Conservation (phyloP, 2,797 vertebrate genomes). For the Melanotaenia nigrans region DNA sequence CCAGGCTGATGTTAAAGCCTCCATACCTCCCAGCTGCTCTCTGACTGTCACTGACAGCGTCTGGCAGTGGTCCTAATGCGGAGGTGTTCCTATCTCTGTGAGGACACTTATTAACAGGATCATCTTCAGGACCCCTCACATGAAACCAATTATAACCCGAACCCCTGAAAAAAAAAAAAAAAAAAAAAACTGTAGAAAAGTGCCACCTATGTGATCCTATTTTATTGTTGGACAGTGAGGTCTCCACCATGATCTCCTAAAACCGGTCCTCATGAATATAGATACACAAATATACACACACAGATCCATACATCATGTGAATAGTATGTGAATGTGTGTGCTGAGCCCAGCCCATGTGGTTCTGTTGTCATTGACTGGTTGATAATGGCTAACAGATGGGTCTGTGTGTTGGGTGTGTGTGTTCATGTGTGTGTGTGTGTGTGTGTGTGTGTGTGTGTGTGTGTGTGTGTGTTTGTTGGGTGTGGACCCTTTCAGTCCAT, state of each 20-base stretch:
- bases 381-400: conserved; percentile 71
- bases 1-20: conserved; percentile 12
- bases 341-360: conserved; percentile 64
- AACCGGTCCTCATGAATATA: neutral
- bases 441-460: conserved; percentile 14
- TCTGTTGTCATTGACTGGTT: conserved; percentile 63
- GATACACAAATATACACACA: conserved; percentile 5
- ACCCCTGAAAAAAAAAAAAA: neutral
- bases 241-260: neutral
- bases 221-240: neutral
- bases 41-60: neutral
- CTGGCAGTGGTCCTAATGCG: neutral
- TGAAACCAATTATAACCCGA: neutral
- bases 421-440: neutral
- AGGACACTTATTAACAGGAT: neutral
- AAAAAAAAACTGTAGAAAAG: neutral
- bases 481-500: conserved; percentile 44
- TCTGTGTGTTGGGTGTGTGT: conserved; percentile 17
- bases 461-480: conserved; percentile 36
- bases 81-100: neutral
- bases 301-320: conserved; percentile 65
- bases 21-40: conserved; percentile 25
- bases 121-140: neutral
- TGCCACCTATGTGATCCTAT: neutral
- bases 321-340: conserved; percentile 54